phyloP scores from a whole-genome alignment of 2,888 invertebrate species.

The Cyrtodaria siliqua region DNA sequence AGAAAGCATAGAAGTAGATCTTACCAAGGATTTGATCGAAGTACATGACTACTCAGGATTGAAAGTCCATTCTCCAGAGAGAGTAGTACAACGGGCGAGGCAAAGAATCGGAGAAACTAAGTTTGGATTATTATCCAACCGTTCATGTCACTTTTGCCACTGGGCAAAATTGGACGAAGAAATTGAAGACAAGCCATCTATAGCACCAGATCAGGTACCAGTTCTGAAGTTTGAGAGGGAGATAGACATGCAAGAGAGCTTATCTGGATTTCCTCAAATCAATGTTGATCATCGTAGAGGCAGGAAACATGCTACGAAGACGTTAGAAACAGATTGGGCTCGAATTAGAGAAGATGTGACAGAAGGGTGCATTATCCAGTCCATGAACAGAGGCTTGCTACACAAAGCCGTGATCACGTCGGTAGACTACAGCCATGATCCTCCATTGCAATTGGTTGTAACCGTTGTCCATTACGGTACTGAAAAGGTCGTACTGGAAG shows the following conservation, averaged over 20 bases:
- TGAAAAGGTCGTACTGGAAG: conserved; percentile 21
- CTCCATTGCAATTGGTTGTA: conserved; percentile 1
- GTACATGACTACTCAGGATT: conserved; percentile 15
- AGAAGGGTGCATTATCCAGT: conserved; percentile 25
- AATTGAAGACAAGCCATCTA: not conserved
- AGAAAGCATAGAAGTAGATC: conserved; percentile 18
- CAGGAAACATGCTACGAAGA: conserved; percentile 23
- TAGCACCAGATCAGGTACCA: not conserved
- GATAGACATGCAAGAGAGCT: conserved; percentile 2
- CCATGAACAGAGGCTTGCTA: not conserved
- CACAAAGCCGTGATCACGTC: conserved; percentile 38
- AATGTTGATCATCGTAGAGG: conserved; percentile 35
- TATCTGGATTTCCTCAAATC: conserved; percentile 4
- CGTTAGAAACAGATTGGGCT: conserved; percentile 12
- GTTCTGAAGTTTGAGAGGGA: not conserved
- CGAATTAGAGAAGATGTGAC: conserved; percentile 36
- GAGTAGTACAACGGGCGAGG: conserved; percentile 37
- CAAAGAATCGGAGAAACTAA: conserved; percentile 47
- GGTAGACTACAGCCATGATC: not conserved
- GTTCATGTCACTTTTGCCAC: conserved; percentile 48
- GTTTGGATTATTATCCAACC: conserved; percentile 31
- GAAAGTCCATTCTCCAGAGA: conserved; percentile 21
- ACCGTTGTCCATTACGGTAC: conserved; percentile 34
- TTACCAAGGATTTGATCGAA: conserved; percentile 2
- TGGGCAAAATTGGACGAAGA: conserved; percentile 41